Evolutionary conservation across 2,113 vertebrate genomes (phyloP), one percentile per base, ranked within the genome.

Genomic region (Rhabdomys dilectus): DNA sequence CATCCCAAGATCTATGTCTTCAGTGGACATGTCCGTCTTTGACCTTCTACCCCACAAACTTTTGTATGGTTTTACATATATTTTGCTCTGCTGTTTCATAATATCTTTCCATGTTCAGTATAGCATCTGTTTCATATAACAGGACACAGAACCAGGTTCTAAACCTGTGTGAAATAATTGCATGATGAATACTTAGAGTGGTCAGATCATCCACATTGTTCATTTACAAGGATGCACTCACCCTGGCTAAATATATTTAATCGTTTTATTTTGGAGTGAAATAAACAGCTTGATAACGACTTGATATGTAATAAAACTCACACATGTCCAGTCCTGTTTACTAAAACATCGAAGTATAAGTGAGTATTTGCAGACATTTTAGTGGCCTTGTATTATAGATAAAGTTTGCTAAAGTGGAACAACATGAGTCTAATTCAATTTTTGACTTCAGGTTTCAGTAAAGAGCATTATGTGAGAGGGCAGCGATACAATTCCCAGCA

Each of bases 401-500:
- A 96, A 81, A 91, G 21, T 96, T 98, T 62, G 72, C 81, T 95
- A 98, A 98, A 94, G 62, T 39, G 88, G 68, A 98, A 98, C 93
- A 93, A 88, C 85, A 42, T 91, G 91, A 96, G 95, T 96, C 58
- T 91, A 98, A 78, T 97, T 92, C 31, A 96, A 51, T 97, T 82
- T 98, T 58, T 90, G 75, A 97, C 96, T 95, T 94, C 53, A 4
- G 77, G 84, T 95, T 96, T 96, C 96, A 97, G 80, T 96, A 97
- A 95, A 80, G 85, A 66, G 10, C 48, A 93, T 94, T 95, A 97
- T 91, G 95, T 45, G 58, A 62, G 93, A 90, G 93, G 97, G 95
- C 92, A 89, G 95, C 48, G 89, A 72, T 88, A 82, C 39, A 53
- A 76, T 98, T 98, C 96, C 93, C 58, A 97, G 45, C 42, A 94